Percentiles rank a stretch among this genome's conserved stretches.
Evolutionary conservation across 2,797 vertebrate genomes (phyloP).

Genomic region (Dermochelys coriacea): DNA sequence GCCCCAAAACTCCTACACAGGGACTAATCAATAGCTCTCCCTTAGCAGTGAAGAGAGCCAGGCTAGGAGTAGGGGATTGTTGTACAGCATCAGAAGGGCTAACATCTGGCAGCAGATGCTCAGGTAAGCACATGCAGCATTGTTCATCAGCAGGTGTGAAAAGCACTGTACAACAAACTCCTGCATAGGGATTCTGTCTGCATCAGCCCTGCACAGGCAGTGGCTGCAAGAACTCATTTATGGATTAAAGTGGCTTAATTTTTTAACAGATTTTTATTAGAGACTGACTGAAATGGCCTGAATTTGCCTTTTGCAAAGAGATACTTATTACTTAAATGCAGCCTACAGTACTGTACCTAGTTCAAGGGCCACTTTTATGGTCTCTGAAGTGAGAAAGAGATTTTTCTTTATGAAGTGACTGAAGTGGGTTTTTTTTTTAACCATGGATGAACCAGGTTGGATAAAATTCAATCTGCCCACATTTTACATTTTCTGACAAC

Average conservation of each 20-base stretch:
- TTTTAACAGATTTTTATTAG: not conserved
- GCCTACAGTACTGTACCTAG: fast-evolving
- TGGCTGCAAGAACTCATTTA: not conserved
- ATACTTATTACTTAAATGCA: not conserved
- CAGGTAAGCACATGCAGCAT: not conserved
- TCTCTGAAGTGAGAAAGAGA: not conserved
- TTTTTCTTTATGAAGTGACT: not conserved
- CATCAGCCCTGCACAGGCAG: fast-evolving
- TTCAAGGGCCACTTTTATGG: not conserved
- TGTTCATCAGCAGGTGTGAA: not conserved
- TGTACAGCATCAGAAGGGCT: not conserved
- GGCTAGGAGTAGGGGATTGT: not conserved
- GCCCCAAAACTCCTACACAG: not conserved
- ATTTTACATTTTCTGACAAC: not conserved
- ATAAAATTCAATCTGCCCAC: not conserved
- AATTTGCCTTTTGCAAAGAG: not conserved
- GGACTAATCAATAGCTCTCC: not conserved
- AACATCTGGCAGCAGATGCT: not conserved
- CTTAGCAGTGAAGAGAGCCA: not conserved
- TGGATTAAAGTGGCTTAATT: not conserved
- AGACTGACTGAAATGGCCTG: not conserved
- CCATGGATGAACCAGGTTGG: not conserved
- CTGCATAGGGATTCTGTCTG: not conserved
- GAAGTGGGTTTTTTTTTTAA: not conserved
- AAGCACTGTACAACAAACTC: fast-evolving